Evolutionary conservation across 2,797 vertebrate genomes (phyloP).

Genomic region (Mormyrops attenuatus): DNA sequence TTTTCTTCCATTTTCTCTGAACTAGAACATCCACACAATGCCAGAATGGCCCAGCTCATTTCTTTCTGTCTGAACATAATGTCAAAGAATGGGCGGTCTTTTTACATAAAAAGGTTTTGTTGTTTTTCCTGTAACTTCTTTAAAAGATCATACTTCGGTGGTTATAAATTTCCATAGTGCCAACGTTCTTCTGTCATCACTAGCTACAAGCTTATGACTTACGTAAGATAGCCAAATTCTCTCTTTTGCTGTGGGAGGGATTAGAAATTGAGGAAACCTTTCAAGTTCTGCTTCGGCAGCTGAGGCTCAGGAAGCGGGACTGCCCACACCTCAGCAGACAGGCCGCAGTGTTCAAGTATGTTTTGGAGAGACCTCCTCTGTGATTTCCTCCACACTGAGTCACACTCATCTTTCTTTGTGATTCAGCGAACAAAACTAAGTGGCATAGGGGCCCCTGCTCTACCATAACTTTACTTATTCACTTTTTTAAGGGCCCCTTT

Average conservation of each 20-base stretch:
- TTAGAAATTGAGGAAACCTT: constrained; percentile 22
- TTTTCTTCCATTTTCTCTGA: constrained; percentile 20
- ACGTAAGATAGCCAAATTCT: constrained; percentile 10
- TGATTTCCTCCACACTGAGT: background rate
- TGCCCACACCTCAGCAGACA: constrained; percentile 8
- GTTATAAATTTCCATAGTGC: constrained; percentile 20
- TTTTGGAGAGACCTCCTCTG: background rate
- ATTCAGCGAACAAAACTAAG: background rate
- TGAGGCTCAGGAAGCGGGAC: background rate
- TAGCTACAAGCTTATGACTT: background rate
- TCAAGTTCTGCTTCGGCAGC: constrained; percentile 3
- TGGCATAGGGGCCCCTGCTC: background rate
- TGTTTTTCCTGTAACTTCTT: constrained; percentile 3
- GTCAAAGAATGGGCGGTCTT: background rate
- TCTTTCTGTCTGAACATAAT: background rate
- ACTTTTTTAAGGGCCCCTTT: background rate
- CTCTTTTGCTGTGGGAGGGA: constrained; percentile 23
- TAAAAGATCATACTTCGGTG: constrained; percentile 26
- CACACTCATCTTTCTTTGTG: background rate
- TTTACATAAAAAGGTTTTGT: constrained; percentile 1
- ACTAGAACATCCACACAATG: background rate
- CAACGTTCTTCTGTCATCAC: background rate
- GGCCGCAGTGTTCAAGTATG: background rate
- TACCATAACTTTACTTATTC: background rate
- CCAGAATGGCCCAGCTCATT: background rate